These are phyloP conservation scores for Lepidocyrtoides sp. DNA, from an alignment of 2,888 invertebrate species.

Conservation along the genomic window DNA sequence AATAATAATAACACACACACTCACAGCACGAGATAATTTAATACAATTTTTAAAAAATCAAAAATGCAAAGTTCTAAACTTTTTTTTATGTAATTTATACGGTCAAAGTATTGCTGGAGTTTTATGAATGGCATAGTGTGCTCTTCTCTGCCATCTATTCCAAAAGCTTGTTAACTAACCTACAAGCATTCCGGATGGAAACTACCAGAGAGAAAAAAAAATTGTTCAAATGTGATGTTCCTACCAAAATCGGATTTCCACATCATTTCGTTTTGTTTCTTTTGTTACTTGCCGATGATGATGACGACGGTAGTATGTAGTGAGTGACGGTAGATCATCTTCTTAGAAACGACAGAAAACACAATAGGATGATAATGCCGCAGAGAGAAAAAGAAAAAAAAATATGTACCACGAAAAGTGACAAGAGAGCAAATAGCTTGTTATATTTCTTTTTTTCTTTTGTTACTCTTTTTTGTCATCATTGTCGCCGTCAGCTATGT, in stretches of 20 bases:
- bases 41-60: constrained; percentile 32
- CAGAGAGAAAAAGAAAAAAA: neutral
- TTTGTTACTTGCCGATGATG: neutral
- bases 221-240: neutral
- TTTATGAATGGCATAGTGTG: constrained; percentile 23
- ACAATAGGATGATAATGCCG: constrained; percentile 37
- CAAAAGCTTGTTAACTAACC: neutral
- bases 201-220: constrained; percentile 22
- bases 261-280: constrained; percentile 52
- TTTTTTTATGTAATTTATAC: constrained; percentile 19
- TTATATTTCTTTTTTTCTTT: constrained; percentile 56
- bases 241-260: constrained; percentile 68
- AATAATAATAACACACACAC: no score
- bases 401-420: constrained; percentile 43
- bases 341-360: neutral
- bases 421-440: constrained; percentile 74
- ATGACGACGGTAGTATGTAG: neutral
- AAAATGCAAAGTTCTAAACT: constrained; percentile 29
- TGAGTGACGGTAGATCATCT: constrained; percentile 24
- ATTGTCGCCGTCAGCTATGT: neutral
- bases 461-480: neutral
- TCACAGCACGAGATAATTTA: constrained; percentile 58
- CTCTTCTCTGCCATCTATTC: constrained; percentile 23
- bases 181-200: neutral
- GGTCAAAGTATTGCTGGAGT: neutral